Evolutionary conservation across 2,113 vertebrate species (phyloP).

Genomic region (Oxyruncus cristatus): DNA sequence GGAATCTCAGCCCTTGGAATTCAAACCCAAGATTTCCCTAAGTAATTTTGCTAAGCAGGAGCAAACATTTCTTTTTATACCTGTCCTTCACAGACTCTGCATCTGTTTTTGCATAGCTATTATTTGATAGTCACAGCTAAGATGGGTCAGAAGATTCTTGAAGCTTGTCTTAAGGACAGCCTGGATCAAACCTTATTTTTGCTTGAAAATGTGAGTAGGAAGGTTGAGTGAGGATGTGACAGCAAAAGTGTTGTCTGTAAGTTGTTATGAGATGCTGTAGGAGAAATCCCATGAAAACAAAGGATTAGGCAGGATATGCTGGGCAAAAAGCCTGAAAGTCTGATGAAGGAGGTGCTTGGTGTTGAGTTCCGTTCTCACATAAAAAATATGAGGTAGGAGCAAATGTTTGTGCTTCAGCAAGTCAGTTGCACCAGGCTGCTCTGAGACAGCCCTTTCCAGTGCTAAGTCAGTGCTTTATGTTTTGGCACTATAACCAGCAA

Average conservation of each 20-base stretch:
- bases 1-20: not conserved
- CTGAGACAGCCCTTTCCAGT: rapidly evolving
- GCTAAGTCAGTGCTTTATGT: not conserved
- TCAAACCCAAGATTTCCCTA: not conserved
- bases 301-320: not conserved
- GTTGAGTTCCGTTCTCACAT: not conserved
- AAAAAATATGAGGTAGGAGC: not conserved
- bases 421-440: not conserved
- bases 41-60: not conserved
- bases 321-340: not conserved
- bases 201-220: not conserved
- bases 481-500: not conserved
- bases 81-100: not conserved
- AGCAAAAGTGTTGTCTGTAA: not conserved
- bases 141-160: not conserved
- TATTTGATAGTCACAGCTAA: not conserved
- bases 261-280: not conserved
- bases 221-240: not conserved
- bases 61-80: not conserved
- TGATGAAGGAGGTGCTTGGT: not conserved
- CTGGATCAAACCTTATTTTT: not conserved
- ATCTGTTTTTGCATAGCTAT: not conserved
- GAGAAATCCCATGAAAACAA: not conserved
- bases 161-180: not conserved
- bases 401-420: not conserved